These are phyloP conservation scores for Auanema freiburgensis DNA, from an alignment of 2,888 invertebrate genomes.

Conservation along the genomic window DNA sequence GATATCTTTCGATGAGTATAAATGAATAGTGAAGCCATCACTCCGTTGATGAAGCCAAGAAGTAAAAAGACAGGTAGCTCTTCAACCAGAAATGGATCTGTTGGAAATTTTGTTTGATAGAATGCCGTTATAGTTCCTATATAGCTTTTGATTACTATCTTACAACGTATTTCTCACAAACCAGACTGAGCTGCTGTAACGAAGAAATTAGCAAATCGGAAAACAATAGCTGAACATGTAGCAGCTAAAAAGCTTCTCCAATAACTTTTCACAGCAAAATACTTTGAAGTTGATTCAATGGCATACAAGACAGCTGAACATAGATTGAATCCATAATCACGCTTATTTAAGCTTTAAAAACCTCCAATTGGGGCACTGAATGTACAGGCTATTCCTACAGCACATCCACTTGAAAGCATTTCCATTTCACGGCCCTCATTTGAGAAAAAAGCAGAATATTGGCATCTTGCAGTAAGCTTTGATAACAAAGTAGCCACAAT, in stretches of 20 bases:
- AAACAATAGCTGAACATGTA: conserved; percentile 92
- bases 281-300: conserved; percentile 96
- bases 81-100: conserved; percentile 91
- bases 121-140: conserved; percentile 87
- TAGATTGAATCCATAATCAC: neutral
- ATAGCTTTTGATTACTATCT: too few relatives aligned
- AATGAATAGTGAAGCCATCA: conserved; percentile 46
- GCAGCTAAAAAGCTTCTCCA: conserved; percentile 95
- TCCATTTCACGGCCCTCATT: conserved; percentile 77
- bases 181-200: conserved; percentile 47
- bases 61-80: conserved; percentile 89
- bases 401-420: conserved; percentile 95
- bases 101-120: conserved; percentile 71
- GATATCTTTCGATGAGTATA: conserved; percentile 41
- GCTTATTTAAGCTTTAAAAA: conserved; percentile 17
- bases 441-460: conserved; percentile 51
- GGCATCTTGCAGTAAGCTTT: conserved; percentile 37
- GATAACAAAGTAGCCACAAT: conserved; percentile 89
- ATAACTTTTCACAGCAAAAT: conserved; percentile 95
- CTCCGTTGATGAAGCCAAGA: conserved; percentile 72
- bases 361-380: conserved; percentile 97
- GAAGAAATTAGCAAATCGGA: conserved; percentile 72
- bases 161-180: neutral
- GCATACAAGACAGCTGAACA: conserved; percentile 75
- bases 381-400: conserved; percentile 89